Conservation (phyloP, 2,797 vertebrate species). For the Sylvia borin region DNA sequence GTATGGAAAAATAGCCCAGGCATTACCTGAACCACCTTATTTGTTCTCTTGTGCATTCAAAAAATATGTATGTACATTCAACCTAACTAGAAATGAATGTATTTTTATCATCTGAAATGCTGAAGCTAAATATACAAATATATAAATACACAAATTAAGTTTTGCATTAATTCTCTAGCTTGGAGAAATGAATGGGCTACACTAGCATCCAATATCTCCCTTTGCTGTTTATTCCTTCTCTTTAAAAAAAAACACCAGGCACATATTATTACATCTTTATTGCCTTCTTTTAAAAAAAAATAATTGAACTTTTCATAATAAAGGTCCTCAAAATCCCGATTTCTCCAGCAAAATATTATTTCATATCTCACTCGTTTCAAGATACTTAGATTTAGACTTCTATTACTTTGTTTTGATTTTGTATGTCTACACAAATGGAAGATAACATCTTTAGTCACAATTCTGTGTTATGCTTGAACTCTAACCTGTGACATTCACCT, state of each 20-base stretch:
- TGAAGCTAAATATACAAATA: background rate
- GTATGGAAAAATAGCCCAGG: background rate
- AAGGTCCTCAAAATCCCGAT: background rate
- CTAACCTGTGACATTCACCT: slow-evolving; percentile 78
- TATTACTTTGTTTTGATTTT: slow-evolving; percentile 55
- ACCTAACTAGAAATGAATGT: background rate
- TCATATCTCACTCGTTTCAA: background rate
- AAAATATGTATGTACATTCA: background rate
- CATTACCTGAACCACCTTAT: background rate
- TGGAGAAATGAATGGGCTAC: background rate
- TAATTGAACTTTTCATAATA: background rate
- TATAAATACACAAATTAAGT: background rate
- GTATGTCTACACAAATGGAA: slow-evolving; percentile 64
- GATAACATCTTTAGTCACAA: slow-evolving; percentile 74
- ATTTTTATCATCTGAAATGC: background rate
- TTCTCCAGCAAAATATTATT: slow-evolving; percentile 30
- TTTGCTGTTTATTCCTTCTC: background rate
- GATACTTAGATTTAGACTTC: slow-evolving; percentile 17
- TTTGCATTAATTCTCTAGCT: background rate
- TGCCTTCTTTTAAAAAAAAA: background rate
- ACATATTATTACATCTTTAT: background rate
- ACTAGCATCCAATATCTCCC: background rate
- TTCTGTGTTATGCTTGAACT: slow-evolving; percentile 69
- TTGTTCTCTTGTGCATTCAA: background rate
- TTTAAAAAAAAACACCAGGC: background rate